phyloP scores from a whole-genome alignment of 1,140 invertebrate species.

The Drosophila persimilis region DNA sequence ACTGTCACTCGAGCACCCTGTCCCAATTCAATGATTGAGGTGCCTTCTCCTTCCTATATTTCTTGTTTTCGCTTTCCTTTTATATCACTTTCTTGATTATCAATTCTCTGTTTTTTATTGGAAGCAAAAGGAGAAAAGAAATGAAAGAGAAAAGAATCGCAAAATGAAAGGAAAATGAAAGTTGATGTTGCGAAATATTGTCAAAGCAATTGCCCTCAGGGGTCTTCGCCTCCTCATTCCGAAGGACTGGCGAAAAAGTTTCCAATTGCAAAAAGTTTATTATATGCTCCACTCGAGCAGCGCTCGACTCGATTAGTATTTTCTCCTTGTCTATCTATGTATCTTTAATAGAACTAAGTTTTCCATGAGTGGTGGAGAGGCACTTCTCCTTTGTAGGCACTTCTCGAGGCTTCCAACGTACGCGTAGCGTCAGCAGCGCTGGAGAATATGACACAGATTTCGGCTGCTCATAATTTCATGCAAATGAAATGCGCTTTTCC shows the following conservation, averaged over 20 bases:
- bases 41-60: background rate
- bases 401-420: constrained; percentile 7
- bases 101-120: constrained; percentile 32
- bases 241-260: constrained; percentile 36
- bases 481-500: constrained; percentile 57
- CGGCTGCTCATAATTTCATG: constrained; percentile 52
- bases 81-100: constrained; percentile 49
- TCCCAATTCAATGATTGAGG: background rate
- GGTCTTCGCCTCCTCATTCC: constrained; percentile 4
- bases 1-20: constrained; percentile 20
- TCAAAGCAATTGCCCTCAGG: constrained; percentile 51
- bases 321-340: constrained; percentile 46
- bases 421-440: constrained; percentile 16
- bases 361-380: constrained; percentile 8
- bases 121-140: constrained; percentile 6
- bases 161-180: constrained; percentile 41
- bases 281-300: constrained; percentile 44
- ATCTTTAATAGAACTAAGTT: constrained; percentile 41
- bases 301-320: constrained; percentile 55
- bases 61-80: constrained; percentile 18
- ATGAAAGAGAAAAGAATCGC: background rate
- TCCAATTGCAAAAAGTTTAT: constrained; percentile 61
- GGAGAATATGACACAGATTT: constrained; percentile 1
- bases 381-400: constrained; percentile 1
- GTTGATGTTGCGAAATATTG: constrained; percentile 60